A percentile compares a stretch with the other conserved stretches of the same genome.
phyloP scores from a whole-genome alignment of 2,888 invertebrate genomes.

The Iselma pallidipennis region DNA sequence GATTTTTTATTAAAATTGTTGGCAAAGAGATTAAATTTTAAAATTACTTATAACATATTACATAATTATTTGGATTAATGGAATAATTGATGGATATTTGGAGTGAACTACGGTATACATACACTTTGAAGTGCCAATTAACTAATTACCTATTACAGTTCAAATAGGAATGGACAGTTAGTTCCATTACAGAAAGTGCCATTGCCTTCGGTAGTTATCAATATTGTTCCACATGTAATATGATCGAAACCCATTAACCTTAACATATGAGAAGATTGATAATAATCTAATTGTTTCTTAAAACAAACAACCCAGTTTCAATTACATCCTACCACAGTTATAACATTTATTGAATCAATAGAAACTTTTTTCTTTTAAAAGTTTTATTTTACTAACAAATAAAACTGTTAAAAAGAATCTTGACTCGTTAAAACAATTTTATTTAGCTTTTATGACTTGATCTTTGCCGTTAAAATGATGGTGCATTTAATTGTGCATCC shows the following conservation, averaged over 20 bases:
- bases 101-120: not conserved
- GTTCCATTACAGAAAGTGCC: slow-evolving; percentile 16
- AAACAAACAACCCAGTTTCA: not conserved
- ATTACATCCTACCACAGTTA: too few species aligned
- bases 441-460: too few species aligned
- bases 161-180: slow-evolving; percentile 22
- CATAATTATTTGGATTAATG: slow-evolving; percentile 4
- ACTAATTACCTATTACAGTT: slow-evolving; percentile 14
- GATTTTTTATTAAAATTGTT: too few species aligned
- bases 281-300: slow-evolving; percentile 11
- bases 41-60: not conserved
- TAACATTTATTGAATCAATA: too few species aligned
- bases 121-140: slow-evolving; percentile 16
- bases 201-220: not conserved
- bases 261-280: slow-evolving; percentile 5
- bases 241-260: slow-evolving; percentile 15
- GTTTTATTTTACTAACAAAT: too few species aligned
- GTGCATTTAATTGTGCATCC: too few species aligned
- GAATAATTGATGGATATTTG: slow-evolving; percentile 1
- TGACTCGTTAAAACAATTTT: too few species aligned
- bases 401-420: too few species aligned
- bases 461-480: too few species aligned
- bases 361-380: too few species aligned
- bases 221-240: slow-evolving; percentile 11
- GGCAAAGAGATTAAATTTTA: not conserved